Base-by-base conservation (phyloP, 1,140 invertebrate genomes). In the Ylistrum balloti region DNA sequence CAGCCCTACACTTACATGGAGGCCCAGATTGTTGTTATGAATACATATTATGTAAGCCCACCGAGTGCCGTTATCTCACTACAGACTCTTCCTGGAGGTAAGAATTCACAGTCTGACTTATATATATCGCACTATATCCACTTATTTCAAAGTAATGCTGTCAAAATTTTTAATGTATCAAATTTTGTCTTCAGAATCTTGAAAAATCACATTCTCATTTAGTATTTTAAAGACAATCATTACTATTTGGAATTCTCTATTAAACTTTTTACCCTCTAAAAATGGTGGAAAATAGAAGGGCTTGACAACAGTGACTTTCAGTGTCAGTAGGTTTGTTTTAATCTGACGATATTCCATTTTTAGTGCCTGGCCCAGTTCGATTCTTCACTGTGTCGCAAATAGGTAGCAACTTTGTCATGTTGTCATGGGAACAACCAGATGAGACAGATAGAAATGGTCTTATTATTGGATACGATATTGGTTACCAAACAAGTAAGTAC, bases 401-500 rank as follows among this genome's bases (percentile, higher is more conserved):
- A 94, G 99, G 99, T 32, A 98, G 98, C 0, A 99, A 98, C 34
- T 98, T 98, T n/a, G 97, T 99, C 94, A 97, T 97, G 89, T 96
- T 99, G 0, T 97, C 97, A 41, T 99, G 99, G 99, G 97, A 98
- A 94, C 97, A 97, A 95, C 99, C 99, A 41, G 89, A 90, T n/a
- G 38, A 87, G n/a, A 32, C 89, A n/a, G 86, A 92, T 9, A 74
- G 86, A 85, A 99, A 99, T 96, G 99, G 99, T 48, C 97, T 98
- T 90, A 96, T 99, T 0, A 98, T 97, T 0, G 99, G 99, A 13
- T 99, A 99, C 96, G 98, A 98, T 95, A 98, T 99, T 93, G 98
- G 98, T 95, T 99, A 98, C 96, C 97, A 98, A 94, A 97, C 95
- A 97, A 93, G 98, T 99, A 0, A 97, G 97, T 32, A 33, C 41